A percentile compares a stretch with the other conserved stretches of the same genome.
phyloP scores from a whole-genome alignment of 1,140 invertebrate species.

The Alviniconcha marisindica region DNA sequence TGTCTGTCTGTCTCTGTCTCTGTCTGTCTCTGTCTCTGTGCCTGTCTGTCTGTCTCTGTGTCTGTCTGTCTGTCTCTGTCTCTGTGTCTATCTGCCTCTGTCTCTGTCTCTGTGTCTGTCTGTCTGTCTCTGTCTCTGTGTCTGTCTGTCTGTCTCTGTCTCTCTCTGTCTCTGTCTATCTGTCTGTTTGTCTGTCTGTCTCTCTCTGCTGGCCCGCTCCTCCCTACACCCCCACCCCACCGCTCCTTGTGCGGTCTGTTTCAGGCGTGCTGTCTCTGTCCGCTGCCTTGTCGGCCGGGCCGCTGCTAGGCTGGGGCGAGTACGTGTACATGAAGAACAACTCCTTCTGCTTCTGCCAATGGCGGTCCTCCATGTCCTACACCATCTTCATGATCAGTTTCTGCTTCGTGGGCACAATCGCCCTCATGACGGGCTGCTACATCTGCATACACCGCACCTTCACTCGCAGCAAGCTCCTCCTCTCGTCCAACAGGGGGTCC shows the following conservation, averaged over 20 bases:
- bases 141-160: too few species aligned
- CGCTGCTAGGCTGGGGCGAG: constrained; percentile 60
- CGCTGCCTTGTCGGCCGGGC: constrained; percentile 49
- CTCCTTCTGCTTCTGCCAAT: constrained; percentile 63
- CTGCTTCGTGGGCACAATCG: constrained; percentile 61
- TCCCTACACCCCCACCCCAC: neutral
- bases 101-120: too few species aligned
- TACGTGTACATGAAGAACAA: constrained; percentile 55
- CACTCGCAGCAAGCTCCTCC: constrained; percentile 25
- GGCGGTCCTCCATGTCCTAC: constrained; percentile 56
- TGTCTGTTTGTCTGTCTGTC: neutral
- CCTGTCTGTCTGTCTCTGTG: too few species aligned
- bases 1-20: too few species aligned
- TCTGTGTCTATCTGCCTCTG: too few species aligned
- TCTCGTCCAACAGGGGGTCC: neutral
- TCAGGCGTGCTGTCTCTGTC: constrained; percentile 55
- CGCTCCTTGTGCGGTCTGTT: constrained; percentile 7
- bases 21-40: too few species aligned
- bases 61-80: too few species aligned
- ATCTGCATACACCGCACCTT: constrained; percentile 50
- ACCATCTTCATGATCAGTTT: constrained; percentile 62
- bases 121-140: too few species aligned
- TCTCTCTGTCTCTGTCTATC: neutral
- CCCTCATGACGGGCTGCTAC: constrained; percentile 61
- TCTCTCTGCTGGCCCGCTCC: neutral